These are phyloP conservation scores for Botia almorhae DNA, from an alignment of 2,797 vertebrate species.

Conservation along the genomic window DNA sequence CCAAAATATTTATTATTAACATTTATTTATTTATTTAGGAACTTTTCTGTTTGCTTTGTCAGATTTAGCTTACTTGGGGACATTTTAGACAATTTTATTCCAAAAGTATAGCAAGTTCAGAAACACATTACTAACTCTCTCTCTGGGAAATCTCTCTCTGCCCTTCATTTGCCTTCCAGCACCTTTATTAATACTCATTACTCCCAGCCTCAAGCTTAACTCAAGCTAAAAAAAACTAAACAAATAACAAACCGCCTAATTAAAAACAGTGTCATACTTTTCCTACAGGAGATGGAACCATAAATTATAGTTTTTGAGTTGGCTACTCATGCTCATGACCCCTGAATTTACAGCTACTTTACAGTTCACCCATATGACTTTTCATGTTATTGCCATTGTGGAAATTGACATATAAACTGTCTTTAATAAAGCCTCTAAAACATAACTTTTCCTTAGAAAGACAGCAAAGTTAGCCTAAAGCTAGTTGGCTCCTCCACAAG, in stretches of 20 bases:
- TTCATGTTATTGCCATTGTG: not conserved
- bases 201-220: constrained; percentile 51
- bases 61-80: constrained; percentile 24
- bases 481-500: not conserved
- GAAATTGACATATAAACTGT: not conserved
- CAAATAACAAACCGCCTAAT: constrained; percentile 16
- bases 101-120: constrained; percentile 4
- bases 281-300: not conserved
- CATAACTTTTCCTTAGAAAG: not conserved
- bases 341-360: not conserved
- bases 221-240: constrained; percentile 43
- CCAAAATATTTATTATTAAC: not conserved
- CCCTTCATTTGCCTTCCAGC: constrained; percentile 56
- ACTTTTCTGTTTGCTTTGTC: constrained; percentile 20
- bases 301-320: not conserved
- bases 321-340: not conserved
- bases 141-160: constrained; percentile 53
- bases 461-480: not conserved
- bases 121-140: constrained; percentile 36
- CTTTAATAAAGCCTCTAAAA: not conserved
- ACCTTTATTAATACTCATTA: constrained; percentile 60
- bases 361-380: not conserved
- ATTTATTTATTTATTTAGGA: not conserved
- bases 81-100: not conserved
- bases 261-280: constrained; percentile 31